Percentiles rank a stretch among this genome's conserved stretches.
These are phyloP conservation scores for Scaptomyza flava DNA, from an alignment of 2,888 invertebrate genomes.

Conservation along the genomic window DNA sequence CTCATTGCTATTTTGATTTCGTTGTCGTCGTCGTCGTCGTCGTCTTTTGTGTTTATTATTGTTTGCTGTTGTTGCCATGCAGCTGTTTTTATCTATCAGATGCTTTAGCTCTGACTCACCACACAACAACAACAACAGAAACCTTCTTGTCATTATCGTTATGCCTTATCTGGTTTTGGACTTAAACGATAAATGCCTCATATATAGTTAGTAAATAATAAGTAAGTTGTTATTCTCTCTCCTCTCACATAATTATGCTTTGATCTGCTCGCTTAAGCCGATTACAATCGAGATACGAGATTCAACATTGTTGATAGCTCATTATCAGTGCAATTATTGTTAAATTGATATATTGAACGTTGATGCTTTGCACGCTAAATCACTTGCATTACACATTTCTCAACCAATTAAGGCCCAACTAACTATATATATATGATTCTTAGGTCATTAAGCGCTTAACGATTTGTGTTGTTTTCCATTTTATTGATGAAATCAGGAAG, in stretches of 20 bases:
- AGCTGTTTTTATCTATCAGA: constrained; percentile 76
- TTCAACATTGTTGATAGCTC: constrained; percentile 19
- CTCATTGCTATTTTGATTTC: constrained; percentile 73
- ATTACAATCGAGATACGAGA: constrained; percentile 16
- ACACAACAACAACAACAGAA: background rate
- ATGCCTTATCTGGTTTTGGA: constrained; percentile 26
- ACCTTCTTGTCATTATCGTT: constrained; percentile 18
- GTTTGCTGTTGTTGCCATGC: constrained; percentile 58
- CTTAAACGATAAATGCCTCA: constrained; percentile 20
- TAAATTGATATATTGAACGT: constrained; percentile 21
- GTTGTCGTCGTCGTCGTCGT: constrained; percentile 27
- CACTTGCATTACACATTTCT: constrained; percentile 19
- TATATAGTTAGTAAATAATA: background rate
- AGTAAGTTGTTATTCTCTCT: background rate
- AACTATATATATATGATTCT: constrained; percentile 18
- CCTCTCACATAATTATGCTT: constrained; percentile 9
- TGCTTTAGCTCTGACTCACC: constrained; percentile 63
- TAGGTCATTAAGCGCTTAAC: constrained; percentile 8
- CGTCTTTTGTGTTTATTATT: constrained; percentile 25
- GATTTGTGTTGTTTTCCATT: background rate
- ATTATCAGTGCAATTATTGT: constrained; percentile 33
- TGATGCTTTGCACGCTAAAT: constrained; percentile 19
- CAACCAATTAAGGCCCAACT: constrained; percentile 18
- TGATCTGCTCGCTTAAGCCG: constrained; percentile 15
- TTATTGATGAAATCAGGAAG: constrained; percentile 4